Percentiles rank a stretch among this genome's conserved stretches.
These are phyloP conservation scores for Umimayanthus chanpuru DNA, from an alignment of 92 coral and sea anemone genomes.

Conservation along the genomic window DNA sequence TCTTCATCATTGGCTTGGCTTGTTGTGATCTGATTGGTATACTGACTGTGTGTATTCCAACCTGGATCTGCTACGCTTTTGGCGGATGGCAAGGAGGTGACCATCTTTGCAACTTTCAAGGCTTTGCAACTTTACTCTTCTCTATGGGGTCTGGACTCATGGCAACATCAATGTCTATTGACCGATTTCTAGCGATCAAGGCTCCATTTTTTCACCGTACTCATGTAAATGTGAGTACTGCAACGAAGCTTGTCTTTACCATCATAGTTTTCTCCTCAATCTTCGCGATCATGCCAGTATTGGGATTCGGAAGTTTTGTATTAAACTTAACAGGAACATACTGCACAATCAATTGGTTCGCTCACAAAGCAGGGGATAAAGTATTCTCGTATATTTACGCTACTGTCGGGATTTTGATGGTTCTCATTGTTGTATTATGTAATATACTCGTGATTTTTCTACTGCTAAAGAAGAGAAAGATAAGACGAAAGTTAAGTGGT, in stretches of 20 bases:
- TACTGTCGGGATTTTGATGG: conserved; percentile 63
- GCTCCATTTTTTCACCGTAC: conserved; percentile 78
- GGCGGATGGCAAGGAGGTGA: conserved; percentile 75
- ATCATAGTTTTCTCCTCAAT: conserved; percentile 51
- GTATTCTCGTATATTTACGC: conserved; percentile 73
- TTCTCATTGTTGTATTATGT: conserved; percentile 56
- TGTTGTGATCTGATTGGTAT: conserved; percentile 71
- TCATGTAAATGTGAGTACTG: conserved; percentile 24
- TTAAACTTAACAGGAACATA: conserved; percentile 68
- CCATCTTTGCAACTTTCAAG: conserved; percentile 78
- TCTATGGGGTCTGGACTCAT: conserved; percentile 75
- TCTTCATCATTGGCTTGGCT: conserved; percentile 73
- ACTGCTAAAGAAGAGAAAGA: conserved; percentile 28
- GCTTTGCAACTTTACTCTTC: conserved; percentile 69
- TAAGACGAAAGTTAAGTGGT: conserved; percentile 10
- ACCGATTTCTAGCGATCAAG: conserved; percentile 69
- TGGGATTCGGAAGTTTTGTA: conserved; percentile 79
- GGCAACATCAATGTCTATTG: conserved; percentile 77
- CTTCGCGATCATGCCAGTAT: conserved; percentile 67
- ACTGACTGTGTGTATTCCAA: conserved; percentile 64
- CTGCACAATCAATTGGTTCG: conserved; percentile 80
- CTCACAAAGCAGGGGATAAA: conserved; percentile 50
- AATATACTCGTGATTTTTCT: conserved; percentile 60
- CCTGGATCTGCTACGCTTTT: conserved; percentile 75
- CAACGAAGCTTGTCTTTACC: conserved; percentile 54